phyloP scores from a whole-genome alignment of 2,797 vertebrate genomes.

The Thripadectes ignobilis region DNA sequence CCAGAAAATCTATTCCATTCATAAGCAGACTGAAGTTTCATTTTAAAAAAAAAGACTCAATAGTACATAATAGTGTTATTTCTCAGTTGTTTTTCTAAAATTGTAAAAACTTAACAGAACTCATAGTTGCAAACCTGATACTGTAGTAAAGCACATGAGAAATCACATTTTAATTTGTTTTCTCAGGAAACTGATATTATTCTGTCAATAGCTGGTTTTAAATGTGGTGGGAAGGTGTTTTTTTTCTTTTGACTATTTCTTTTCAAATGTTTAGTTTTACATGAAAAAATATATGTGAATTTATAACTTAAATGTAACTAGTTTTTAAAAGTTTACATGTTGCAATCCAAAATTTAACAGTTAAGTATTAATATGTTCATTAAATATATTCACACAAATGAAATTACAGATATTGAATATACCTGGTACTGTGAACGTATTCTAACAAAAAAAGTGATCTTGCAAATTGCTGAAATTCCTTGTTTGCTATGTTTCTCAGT shows the following conservation, averaged over 20 bases:
- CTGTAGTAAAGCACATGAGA: not conserved
- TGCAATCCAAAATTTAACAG: not conserved
- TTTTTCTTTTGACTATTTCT: not conserved
- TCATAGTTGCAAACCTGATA: not conserved
- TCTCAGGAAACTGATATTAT: not conserved
- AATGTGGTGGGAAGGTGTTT: fast-evolving
- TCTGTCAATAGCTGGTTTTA: not conserved
- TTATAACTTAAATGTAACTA: not conserved
- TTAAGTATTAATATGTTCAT: not conserved
- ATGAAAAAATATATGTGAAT: not conserved
- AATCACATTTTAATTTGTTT: not conserved
- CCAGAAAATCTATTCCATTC: not conserved
- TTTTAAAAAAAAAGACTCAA: not conserved
- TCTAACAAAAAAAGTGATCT: not conserved
- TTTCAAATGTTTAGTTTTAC: not conserved
- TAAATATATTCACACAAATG: not conserved
- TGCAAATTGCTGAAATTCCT: not conserved
- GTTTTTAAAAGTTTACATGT: not conserved
- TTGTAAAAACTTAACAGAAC: not conserved
- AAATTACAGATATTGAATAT: not conserved
- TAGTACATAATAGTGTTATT: not conserved
- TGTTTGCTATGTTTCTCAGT: not conserved
- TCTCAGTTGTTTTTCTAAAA: not conserved
- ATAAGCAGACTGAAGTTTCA: not conserved
- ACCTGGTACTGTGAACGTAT: not conserved